phyloP scores from a whole-genome alignment of 1,140 invertebrate genomes.

The Cherax destructor region DNA sequence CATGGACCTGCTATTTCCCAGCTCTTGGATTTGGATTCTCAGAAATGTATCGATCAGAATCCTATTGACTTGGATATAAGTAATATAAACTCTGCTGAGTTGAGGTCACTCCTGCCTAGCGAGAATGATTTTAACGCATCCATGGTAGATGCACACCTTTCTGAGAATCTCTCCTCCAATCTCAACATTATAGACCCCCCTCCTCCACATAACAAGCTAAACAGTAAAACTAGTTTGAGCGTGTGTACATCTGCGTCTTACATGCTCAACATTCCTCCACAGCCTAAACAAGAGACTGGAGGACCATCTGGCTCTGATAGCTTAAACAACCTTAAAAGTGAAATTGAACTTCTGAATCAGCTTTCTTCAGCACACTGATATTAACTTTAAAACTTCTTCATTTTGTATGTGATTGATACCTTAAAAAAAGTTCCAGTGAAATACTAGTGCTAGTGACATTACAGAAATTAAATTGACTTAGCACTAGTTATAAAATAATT shows the following conservation, averaged over 20 bases:
- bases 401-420: not conserved
- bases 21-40: conserved; percentile 65
- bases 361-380: conserved; percentile 73
- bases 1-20: conserved; percentile 60
- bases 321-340: conserved; percentile 71
- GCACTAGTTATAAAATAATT: not conserved
- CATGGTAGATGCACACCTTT: conserved; percentile 72
- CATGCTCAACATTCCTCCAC: conserved; percentile 42
- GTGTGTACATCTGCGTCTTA: conserved; percentile 36
- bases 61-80: conserved; percentile 65
- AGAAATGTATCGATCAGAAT: conserved; percentile 67
- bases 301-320: conserved; percentile 78
- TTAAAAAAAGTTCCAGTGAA: not conserved
- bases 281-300: conserved; percentile 61
- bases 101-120: conserved; percentile 73
- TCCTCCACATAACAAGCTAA: conserved; percentile 50
- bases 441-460: not conserved
- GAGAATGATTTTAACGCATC: conserved; percentile 73
- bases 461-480: not conserved
- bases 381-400: not conserved
- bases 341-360: conserved; percentile 75
- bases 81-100: conserved; percentile 72
- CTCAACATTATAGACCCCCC: conserved; percentile 70
- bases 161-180: conserved; percentile 72
- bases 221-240: conserved; percentile 40